These are phyloP conservation scores for Microtus oregoni DNA, from an alignment of 2,113 vertebrate genomes.

Conservation along the genomic window DNA sequence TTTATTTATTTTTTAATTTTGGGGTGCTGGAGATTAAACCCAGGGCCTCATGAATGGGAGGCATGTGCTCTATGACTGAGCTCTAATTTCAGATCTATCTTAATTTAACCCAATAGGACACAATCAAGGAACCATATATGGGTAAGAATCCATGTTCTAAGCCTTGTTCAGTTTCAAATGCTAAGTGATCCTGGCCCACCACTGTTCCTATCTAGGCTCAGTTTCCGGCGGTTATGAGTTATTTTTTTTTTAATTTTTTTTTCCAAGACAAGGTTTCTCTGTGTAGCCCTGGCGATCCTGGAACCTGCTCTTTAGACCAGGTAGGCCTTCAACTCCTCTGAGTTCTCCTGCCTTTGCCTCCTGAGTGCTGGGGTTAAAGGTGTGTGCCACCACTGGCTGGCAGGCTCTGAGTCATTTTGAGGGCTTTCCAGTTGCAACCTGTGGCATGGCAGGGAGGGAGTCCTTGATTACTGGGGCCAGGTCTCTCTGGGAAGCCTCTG, in stretches of 20 bases:
- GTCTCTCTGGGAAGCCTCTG: not conserved
- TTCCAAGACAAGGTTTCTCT: not conserved
- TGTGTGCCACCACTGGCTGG: not conserved
- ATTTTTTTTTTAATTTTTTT: too few species aligned
- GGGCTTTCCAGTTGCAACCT: not conserved
- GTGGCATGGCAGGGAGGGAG: not conserved
- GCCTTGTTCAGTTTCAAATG: not conserved
- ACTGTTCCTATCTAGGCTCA: not conserved
- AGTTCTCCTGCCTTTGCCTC: not conserved
- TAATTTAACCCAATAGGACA: not conserved
- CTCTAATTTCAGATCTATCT: not conserved
- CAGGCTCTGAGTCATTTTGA: not conserved
- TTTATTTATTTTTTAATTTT: not conserved
- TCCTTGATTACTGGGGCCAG: not conserved
- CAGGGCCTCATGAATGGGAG: not conserved
- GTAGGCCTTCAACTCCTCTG: not conserved
- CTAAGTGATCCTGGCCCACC: not conserved
- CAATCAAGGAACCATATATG: not conserved
- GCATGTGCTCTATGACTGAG: not conserved
- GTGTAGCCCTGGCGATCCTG: not conserved
- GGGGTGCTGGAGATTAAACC: not conserved
- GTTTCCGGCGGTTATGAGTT: not conserved
- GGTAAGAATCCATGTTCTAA: not conserved
- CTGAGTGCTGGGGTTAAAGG: not conserved
- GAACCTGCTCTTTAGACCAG: not conserved